Base-by-base conservation (phyloP, 2,888 invertebrate genomes). In the Ophion ellenae region DNA sequence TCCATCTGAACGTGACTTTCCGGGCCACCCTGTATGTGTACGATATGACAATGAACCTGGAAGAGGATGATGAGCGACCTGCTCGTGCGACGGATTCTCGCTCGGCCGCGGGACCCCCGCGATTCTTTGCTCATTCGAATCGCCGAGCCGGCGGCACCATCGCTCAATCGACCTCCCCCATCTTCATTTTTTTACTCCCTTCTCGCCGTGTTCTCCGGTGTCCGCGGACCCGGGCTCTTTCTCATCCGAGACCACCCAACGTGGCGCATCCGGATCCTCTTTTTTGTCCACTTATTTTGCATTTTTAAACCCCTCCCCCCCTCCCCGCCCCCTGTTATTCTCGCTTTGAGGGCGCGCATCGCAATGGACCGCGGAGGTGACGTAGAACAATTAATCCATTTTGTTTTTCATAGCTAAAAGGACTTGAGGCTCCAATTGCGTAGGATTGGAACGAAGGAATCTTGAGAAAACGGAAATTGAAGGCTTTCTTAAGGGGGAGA, bases 41-140 rank as follows among this genome's bases (percentile, higher is more conserved):
- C 53, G 17, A 53, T 17, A 74, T 90, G 91, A 91, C 92, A 91
- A 92, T 91, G 92, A 92, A 92, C 91, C 89, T 92, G 91, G 89
- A 90, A 88, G 89, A 88, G 81, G 74, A 69, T 61, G 74, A 45
- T 81, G 45, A 74, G 70, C 71, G 36, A 71, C 53, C 53, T 53
- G 53, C 53, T 53, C 53, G 14, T 17, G 53, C 53, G 81, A 74
- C 74, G 61, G 63, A 71, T 71, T 63, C 70, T 63, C 59, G 36
- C 71, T 80, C 45, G 66, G 57, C 24, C 73, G 73, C 57, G 63
- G 64, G 69, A 69, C 67, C 40, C 47, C 61, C 83, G 83, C 80
- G 67, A 83, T 85, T 85, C 80, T 83, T 85, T 77, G 63, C 71
- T 61, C 80, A 77, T 77, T 80, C 85, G 36, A 73, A 85, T 83